phyloP scores from a whole-genome alignment of 2,797 vertebrate genomes.

The Parauchenoglanis ngamensis region DNA sequence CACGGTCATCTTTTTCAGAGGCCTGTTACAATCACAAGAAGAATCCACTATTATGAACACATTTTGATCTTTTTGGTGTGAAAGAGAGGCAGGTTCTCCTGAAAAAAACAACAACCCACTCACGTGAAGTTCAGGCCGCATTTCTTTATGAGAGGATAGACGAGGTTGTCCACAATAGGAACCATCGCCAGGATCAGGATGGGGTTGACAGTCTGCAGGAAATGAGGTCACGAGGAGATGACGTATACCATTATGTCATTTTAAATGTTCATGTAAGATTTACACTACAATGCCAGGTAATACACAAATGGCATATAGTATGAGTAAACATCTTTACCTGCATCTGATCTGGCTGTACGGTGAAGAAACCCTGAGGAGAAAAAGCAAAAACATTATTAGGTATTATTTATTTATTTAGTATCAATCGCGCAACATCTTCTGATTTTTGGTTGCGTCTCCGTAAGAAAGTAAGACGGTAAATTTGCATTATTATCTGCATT shows the following conservation, averaged over 20 bases:
- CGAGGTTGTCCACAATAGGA: constrained; percentile 78
- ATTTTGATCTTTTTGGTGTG: background rate
- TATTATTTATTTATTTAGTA: background rate
- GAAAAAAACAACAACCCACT: constrained; percentile 38
- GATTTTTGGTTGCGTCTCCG: background rate
- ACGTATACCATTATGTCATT: background rate
- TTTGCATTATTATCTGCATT: too few species aligned
- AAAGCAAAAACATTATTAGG: background rate
- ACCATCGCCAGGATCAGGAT: constrained; percentile 89
- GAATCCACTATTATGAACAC: background rate
- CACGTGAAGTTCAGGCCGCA: constrained; percentile 92
- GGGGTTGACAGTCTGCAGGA: constrained; percentile 85
- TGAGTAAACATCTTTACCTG: constrained; percentile 77
- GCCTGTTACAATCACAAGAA: constrained; percentile 68
- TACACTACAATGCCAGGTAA: too few species aligned
- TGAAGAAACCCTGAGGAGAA: constrained; percentile 76
- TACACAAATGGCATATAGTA: background rate
- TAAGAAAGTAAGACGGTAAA: background rate
- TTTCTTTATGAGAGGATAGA: constrained; percentile 89
- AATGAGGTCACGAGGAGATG: background rate
- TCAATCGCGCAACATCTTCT: background rate
- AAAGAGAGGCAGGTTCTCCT: background rate
- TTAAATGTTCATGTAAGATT: background rate
- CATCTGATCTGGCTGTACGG: constrained; percentile 93
- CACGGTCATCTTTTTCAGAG: constrained; percentile 87